Evolutionary conservation across 2,113 vertebrate species (phyloP).

Genomic region (Chitala chitala): DNA sequence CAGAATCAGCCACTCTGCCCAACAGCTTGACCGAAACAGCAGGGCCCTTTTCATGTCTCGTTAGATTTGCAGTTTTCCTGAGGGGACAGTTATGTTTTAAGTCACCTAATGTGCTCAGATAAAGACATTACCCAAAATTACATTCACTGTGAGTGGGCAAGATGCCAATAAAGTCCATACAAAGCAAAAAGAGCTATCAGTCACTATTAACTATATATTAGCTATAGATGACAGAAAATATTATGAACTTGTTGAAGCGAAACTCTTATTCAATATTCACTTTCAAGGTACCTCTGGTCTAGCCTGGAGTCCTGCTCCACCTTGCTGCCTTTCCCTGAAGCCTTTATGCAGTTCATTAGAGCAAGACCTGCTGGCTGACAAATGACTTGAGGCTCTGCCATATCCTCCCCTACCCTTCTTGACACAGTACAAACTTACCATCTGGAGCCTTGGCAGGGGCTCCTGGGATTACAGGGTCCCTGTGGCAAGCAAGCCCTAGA

Average conservation of each 20-base stretch:
- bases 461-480: neutral
- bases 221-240: too few relatives aligned
- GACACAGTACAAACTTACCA: neutral
- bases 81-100: neutral
- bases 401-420: too few relatives aligned
- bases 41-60: neutral
- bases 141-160: neutral
- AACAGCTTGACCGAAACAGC: neutral
- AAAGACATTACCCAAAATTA: too few relatives aligned
- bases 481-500: too few relatives aligned
- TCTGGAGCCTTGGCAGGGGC: neutral
- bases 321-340: neutral
- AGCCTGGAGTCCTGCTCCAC: too few relatives aligned
- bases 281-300: neutral
- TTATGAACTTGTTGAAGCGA: neutral
- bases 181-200: neutral
- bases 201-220: neutral
- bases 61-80: neutral
- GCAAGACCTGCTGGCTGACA: neutral
- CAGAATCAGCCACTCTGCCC: neutral
- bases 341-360: neutral
- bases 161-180: neutral
- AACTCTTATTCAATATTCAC: neutral
- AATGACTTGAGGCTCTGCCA: too few relatives aligned
- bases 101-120: conserved; percentile 5